Percentiles rank a stretch among this genome's conserved stretches.
phyloP scores from a whole-genome alignment of 2,888 invertebrate genomes.

The Pachliopta kotzebuea region DNA sequence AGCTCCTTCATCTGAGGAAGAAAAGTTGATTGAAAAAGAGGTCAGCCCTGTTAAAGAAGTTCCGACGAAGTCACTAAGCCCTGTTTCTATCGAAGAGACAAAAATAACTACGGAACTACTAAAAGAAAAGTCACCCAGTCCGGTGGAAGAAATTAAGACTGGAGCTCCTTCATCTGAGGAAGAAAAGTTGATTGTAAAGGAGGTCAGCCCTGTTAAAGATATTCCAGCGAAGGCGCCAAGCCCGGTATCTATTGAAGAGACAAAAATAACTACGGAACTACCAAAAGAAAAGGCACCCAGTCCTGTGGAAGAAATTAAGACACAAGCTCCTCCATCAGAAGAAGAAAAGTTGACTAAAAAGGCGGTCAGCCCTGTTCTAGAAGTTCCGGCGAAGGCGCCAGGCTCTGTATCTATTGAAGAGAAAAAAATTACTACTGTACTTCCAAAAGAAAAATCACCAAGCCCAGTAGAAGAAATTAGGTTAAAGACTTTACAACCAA shows the following conservation, averaged over 20 bases:
- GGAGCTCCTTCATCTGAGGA: neutral
- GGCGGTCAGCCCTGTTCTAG: neutral
- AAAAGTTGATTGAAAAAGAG: constrained; percentile 29
- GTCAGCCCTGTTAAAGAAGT: constrained; percentile 31
- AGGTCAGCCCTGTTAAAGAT: neutral
- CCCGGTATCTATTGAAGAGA: neutral
- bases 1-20: constrained; percentile 29
- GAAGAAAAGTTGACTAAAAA: constrained; percentile 5
- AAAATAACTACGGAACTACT: neutral
- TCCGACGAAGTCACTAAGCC: neutral
- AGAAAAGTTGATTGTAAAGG: constrained; percentile 1
- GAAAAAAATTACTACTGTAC: neutral
- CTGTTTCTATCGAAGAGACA: neutral
- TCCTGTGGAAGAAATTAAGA: neutral
- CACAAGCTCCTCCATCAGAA: neutral
- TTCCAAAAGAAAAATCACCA: constrained; percentile 26
- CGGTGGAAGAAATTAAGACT: neutral
- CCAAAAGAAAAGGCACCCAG: constrained; percentile 12
- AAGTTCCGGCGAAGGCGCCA: neutral
- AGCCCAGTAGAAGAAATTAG: constrained; percentile 22
- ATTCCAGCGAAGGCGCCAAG: neutral
- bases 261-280: neutral
- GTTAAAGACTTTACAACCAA: neutral
- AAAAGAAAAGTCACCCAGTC: constrained; percentile 19
- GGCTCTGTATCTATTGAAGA: neutral